Percentiles rank a stretch among this genome's conserved stretches.
phyloP scores from a whole-genome alignment of 2,888 invertebrate genomes.

The Nemotelus nigrinus region DNA sequence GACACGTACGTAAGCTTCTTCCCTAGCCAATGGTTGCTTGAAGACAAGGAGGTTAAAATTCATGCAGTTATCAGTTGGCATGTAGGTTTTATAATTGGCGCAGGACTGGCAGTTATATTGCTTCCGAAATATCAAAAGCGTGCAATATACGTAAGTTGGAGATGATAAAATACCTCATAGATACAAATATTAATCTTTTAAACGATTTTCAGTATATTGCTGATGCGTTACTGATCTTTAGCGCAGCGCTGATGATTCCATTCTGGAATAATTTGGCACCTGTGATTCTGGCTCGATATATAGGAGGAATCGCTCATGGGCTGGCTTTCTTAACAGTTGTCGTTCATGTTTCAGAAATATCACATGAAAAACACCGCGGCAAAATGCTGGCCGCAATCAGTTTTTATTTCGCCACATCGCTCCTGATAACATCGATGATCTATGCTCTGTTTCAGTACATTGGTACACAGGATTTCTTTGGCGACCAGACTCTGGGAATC shows the following conservation, averaged over 20 bases:
- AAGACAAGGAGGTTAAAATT: neutral
- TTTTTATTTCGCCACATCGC: conserved; percentile 8
- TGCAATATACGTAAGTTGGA: conserved; percentile 14
- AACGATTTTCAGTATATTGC: conserved; percentile 10
- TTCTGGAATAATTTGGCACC: neutral
- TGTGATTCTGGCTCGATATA: conserved; percentile 9
- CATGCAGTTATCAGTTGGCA: conserved; percentile 22
- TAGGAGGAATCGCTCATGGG: conserved; percentile 24
- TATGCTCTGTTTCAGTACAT: neutral
- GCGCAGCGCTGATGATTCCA: conserved; percentile 9
- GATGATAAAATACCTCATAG: neutral
- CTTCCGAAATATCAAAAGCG: neutral
- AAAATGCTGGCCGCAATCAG: neutral
- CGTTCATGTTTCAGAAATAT: conserved; percentile 18
- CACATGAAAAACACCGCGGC: neutral
- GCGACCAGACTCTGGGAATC: neutral
- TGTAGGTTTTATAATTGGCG: conserved; percentile 25
- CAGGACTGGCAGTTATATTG: neutral
- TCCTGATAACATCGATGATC: neutral
- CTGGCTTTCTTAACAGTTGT: neutral
- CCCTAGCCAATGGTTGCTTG: conserved; percentile 15
- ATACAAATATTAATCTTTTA: neutral
- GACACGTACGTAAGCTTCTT: conserved; percentile 1
- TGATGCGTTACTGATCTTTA: neutral
- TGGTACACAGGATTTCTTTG: neutral